Evolutionary conservation across 2,113 vertebrate genomes (phyloP).

Genomic region (Onychorhynchus coronatus): DNA sequence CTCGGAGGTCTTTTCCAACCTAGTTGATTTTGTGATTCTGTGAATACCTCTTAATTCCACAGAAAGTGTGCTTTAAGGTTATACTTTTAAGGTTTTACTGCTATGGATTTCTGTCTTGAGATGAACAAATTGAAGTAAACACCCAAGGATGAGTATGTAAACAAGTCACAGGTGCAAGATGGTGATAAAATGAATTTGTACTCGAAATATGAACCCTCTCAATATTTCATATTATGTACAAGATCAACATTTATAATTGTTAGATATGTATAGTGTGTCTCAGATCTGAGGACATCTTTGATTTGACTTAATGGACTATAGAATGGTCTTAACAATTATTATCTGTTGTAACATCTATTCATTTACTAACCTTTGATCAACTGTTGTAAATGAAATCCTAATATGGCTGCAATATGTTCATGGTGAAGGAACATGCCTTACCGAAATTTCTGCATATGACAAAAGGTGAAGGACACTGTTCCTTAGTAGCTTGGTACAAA

Average conservation of each 20-base stretch:
- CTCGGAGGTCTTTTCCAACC: background rate
- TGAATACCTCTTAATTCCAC: background rate
- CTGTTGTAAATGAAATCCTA: background rate
- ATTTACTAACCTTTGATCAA: conserved; percentile 17
- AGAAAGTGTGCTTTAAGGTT: background rate
- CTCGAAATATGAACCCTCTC: background rate
- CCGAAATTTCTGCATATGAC: background rate
- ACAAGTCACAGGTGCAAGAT: background rate
- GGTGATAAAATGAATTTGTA: conserved; percentile 42
- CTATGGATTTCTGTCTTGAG: background rate
- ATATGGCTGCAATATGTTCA: background rate
- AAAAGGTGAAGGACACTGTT: background rate
- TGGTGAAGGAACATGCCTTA: conserved; percentile 63
- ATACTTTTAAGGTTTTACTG: background rate
- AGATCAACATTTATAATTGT: background rate
- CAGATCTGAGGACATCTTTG: background rate
- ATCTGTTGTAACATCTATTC: background rate
- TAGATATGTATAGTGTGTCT: background rate
- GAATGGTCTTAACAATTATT: background rate
- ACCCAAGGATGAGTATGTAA: background rate
- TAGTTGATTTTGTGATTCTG: background rate
- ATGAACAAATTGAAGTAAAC: background rate
- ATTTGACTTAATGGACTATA: background rate
- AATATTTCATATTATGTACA: background rate
- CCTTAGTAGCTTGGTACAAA: background rate